Evolutionary conservation across 2,797 vertebrate species (phyloP).

Genomic region (Myiotriccus ornatus): DNA sequence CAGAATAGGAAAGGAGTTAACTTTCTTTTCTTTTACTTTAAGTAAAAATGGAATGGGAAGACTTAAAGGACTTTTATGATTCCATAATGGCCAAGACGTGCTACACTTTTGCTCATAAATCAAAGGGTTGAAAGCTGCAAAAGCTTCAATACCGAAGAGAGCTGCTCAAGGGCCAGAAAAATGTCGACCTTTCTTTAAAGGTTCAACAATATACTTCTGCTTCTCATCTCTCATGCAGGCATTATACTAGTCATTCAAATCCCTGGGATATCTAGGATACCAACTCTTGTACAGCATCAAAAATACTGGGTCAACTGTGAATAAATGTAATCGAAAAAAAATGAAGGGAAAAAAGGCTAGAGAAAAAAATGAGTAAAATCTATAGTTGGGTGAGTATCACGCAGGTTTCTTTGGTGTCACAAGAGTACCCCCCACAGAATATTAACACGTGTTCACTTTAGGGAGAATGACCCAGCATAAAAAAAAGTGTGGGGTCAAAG

Average conservation of each 20-base stretch:
- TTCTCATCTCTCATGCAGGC: slow-evolving; percentile 69
- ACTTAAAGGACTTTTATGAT: slow-evolving; percentile 58
- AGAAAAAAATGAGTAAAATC: slow-evolving; percentile 1
- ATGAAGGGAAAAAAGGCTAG: not conserved
- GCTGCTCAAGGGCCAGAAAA: slow-evolving; percentile 67
- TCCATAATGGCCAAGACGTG: slow-evolving; percentile 61
- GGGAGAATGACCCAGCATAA: slow-evolving; percentile 8
- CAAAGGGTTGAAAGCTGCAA: slow-evolving; percentile 66
- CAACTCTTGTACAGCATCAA: slow-evolving; percentile 56
- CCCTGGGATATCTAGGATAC: slow-evolving; percentile 62
- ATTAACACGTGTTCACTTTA: not conserved
- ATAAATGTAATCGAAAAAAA: slow-evolving; percentile 51
- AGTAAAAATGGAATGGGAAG: slow-evolving; percentile 62
- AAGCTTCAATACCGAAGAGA: slow-evolving; percentile 67
- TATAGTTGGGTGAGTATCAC: not conserved
- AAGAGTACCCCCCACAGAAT: not conserved
- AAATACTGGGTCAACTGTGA: slow-evolving; percentile 65
- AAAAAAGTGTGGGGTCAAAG: not conserved
- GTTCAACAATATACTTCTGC: slow-evolving; percentile 67
- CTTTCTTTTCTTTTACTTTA: slow-evolving; percentile 2
- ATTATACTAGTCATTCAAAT: slow-evolving; percentile 72
- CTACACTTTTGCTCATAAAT: slow-evolving; percentile 70
- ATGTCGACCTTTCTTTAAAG: slow-evolving; percentile 72
- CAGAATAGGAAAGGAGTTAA: not conserved
- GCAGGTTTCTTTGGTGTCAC: slow-evolving; percentile 6